Base-by-base conservation (phyloP, 2,888 invertebrate species). In the Xylota segnis region DNA sequence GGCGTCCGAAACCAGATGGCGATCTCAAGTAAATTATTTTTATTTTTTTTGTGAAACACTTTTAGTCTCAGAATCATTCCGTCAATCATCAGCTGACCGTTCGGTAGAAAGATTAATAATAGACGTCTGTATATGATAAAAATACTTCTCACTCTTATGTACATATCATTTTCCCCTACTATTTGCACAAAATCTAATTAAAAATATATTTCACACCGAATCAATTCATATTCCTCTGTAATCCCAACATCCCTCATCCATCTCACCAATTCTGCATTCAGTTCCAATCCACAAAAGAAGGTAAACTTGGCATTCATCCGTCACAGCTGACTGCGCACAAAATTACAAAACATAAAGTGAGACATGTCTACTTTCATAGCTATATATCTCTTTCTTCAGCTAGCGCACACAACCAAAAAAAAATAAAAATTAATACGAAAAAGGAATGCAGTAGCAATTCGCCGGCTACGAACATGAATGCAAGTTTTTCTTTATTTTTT, bases 251-350 rank as follows among this genome's bases (percentile, higher is more conserved):
- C 45, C 27, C 27, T 23, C 58, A 68, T 34, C 61, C 16, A 32
- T 10, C 23, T 14, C 54, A 56, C 37, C 29, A 54, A 34, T 23
- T 68, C 40, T 40, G 10, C 34, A 27, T 50, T 34, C 43, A 52
- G 34, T 56, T 76, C 16, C 70, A 72, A 63, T 65, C 52, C 65
- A 23, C 56, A 78, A 70, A 63, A 52, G 32, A 12, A 66, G 77
- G 82, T 86, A 86, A 86, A 86, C 86, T 86, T 86, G 86, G 86
- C 86, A 86, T 86, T 86, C 86, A 86, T 86, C 68, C 72, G 86
- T 72, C 76, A 86, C 86, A 86, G 76, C 86, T 86, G 86, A 82
- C 86, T 86, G 86, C 71, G 77, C 86, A 86, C 72, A 86, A 86
- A 76, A 81, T 76, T 66, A 66, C 56, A 86, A 86, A 81, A 70